phyloP scores from a whole-genome alignment of 2,113 vertebrate genomes.

The Pterocles orientalis region DNA sequence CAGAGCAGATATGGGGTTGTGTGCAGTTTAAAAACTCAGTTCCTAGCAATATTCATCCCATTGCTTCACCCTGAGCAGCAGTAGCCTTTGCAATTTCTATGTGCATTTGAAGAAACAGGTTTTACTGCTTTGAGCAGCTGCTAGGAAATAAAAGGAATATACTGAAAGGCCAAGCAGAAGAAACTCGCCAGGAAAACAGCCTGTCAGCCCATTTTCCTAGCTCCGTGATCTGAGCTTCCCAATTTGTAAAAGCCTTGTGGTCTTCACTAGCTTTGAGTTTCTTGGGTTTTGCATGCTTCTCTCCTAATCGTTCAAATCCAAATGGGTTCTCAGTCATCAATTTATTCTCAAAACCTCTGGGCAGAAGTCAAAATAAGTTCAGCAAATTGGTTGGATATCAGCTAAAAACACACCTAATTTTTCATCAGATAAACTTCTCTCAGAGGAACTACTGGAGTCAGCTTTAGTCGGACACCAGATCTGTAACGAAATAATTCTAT shows the following conservation, averaged over 20 bases:
- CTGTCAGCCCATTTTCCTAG: background rate
- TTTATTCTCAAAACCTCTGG: background rate
- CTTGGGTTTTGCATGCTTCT: background rate
- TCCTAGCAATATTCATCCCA: background rate
- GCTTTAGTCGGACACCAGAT: background rate
- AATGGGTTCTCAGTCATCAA: background rate
- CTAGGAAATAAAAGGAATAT: background rate
- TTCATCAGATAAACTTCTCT: conserved; percentile 19
- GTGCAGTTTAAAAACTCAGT: background rate
- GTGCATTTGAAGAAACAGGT: background rate
- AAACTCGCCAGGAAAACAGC: background rate
- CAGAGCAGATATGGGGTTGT: background rate
- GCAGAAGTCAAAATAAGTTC: conserved; percentile 24
- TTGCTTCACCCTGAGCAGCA: background rate
- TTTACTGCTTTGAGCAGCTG: background rate
- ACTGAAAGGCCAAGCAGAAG: background rate
- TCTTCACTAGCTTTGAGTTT: background rate
- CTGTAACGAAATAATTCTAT: background rate
- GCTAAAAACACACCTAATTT: conserved; percentile 35
- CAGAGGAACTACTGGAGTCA: conserved; percentile 16
- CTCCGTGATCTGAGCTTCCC: background rate
- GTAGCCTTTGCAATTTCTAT: background rate
- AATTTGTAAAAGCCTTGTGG: background rate
- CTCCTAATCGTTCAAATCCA: background rate
- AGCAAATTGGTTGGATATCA: conserved; percentile 3